A percentile compares a stretch with the other conserved stretches of the same genome.
Conservation (phyloP, 1,140 invertebrate species). For the Planococcus citri region DNA sequence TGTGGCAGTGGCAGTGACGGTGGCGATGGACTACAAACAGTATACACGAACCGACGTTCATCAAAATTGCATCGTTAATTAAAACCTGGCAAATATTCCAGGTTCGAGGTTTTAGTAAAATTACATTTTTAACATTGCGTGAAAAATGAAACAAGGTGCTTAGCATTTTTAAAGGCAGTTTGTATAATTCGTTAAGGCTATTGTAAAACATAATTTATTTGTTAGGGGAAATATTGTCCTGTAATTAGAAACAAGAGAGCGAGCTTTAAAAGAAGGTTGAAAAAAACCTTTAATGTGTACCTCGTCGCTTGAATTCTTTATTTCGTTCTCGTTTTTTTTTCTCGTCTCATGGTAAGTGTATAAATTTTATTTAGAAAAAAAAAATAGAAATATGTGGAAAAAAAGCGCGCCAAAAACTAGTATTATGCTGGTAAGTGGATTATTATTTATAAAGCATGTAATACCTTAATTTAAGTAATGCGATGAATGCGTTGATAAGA, state of each 20-base stretch:
- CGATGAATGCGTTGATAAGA: slow-evolving; percentile 2
- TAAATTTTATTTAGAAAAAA: neutral
- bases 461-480: slow-evolving; percentile 8
- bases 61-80: neutral
- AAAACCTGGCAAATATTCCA: neutral
- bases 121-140: slow-evolving; percentile 1
- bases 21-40: no score
- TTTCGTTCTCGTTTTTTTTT: neutral
- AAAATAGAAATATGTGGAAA: neutral
- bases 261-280: neutral
- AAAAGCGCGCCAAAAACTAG: slow-evolving; percentile 6
- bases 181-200: slow-evolving; percentile 3
- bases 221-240: slow-evolving; percentile 6
- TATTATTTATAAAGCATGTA: slow-evolving; percentile 8
- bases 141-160: neutral
- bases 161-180: neutral
- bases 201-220: slow-evolving; percentile 8
- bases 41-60: no score
- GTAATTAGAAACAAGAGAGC: slow-evolving; percentile 6
- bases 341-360: neutral
- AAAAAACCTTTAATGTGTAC: slow-evolving; percentile 3
- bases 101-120: neutral
- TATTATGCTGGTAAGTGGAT: neutral
- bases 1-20: no score
- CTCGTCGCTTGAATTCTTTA: slow-evolving; percentile 6